phyloP scores from a whole-genome alignment of 2,888 invertebrate genomes.

The Drosophila neutralis region DNA sequence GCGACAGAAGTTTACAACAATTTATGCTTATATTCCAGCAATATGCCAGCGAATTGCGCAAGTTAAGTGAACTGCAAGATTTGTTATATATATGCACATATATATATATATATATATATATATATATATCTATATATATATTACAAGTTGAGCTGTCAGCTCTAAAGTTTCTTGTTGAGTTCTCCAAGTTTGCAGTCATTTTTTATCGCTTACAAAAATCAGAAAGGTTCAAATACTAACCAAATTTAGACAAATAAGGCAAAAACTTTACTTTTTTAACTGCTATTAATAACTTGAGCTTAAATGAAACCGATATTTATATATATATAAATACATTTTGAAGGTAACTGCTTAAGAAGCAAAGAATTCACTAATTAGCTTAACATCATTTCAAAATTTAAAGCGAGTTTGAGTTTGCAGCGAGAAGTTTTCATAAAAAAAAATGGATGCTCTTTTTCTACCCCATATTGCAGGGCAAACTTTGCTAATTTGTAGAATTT shows the following conservation, averaged over 20 bases:
- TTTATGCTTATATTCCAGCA: constrained; percentile 1
- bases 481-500: no score
- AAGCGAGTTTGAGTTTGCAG: not conserved
- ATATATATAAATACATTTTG: not conserved
- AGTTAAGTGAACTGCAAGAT: not conserved
- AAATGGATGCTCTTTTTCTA: no score
- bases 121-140: not conserved
- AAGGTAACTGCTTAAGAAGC: not conserved
- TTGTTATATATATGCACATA: no score
- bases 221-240: not conserved
- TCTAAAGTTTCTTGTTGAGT: not conserved
- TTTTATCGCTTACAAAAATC: not conserved
- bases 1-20: constrained; percentile 39
- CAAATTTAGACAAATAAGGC: not conserved
- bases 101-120: not conserved
- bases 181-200: not conserved
- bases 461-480: not conserved
- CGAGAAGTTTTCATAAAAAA: no score
- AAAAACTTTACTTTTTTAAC: not conserved
- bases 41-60: constrained; percentile 2
- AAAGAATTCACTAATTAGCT: not conserved
- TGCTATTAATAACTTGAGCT: not conserved
- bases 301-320: not conserved
- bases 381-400: not conserved
- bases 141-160: not conserved